Evolutionary conservation across 1,140 invertebrate genomes (phyloP).

Genomic region (Sitodiplosis mosellana): DNA sequence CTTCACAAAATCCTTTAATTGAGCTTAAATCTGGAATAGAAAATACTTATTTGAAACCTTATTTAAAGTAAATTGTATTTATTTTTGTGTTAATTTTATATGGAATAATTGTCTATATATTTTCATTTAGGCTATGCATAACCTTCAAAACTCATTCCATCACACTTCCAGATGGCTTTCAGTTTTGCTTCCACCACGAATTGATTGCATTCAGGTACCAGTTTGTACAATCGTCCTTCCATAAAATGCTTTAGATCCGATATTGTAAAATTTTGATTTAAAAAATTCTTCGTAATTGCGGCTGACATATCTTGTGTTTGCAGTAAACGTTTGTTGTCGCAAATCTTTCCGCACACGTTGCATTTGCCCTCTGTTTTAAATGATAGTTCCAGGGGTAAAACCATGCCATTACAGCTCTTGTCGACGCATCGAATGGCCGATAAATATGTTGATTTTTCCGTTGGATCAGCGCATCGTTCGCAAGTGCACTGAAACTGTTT

Average conservation of each 20-base stretch:
- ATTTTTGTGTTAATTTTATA: too few relatives aligned
- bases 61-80: too few relatives aligned
- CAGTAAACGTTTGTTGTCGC: constrained; percentile 24
- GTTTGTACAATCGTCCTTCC: constrained; percentile 23
- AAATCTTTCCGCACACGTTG: constrained; percentile 25
- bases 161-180: constrained; percentile 13
- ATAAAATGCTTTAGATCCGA: constrained; percentile 28
- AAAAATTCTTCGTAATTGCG: constrained; percentile 24
- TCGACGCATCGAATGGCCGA: constrained; percentile 30
- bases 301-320: constrained; percentile 26
- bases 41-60: too few relatives aligned
- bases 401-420: constrained; percentile 22
- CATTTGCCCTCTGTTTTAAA: constrained; percentile 28
- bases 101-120: too few relatives aligned
- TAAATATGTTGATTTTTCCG: constrained; percentile 31
- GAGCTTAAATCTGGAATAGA: neutral
- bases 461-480: constrained; percentile 41
- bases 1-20: neutral
- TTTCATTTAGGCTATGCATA: too few relatives aligned
- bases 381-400: constrained; percentile 28
- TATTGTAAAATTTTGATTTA: constrained; percentile 16
- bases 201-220: constrained; percentile 30
- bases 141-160: too few relatives aligned
- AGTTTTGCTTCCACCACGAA: constrained; percentile 30
- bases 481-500: constrained; percentile 54